Conservation (phyloP, 2,888 invertebrate genomes). For the Melitaea athalia region DNA sequence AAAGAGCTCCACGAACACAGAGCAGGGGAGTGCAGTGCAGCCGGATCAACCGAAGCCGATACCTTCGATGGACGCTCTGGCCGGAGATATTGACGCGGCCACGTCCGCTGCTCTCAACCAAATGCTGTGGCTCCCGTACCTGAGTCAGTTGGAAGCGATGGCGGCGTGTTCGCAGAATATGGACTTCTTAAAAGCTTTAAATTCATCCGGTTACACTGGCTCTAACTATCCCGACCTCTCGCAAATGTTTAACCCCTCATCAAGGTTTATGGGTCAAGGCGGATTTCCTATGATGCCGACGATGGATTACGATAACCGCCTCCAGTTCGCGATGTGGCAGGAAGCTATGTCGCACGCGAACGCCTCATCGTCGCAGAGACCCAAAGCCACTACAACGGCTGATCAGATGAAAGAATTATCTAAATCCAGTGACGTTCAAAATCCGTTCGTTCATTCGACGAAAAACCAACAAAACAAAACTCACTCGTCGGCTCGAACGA, state of each 20-base stretch:
- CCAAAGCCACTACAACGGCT: constrained; percentile 57
- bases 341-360: constrained; percentile 84
- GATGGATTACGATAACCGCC: constrained; percentile 79
- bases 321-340: constrained; percentile 87
- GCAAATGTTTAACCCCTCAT: constrained; percentile 73
- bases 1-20: constrained; percentile 51
- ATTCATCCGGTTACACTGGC: constrained; percentile 74
- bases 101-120: constrained; percentile 87
- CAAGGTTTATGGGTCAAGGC: constrained; percentile 69
- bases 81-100: constrained; percentile 86
- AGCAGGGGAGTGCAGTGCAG: constrained; percentile 50
- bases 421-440: constrained; percentile 69
- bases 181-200: constrained; percentile 83
- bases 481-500: constrained; percentile 75
- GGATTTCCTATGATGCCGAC: constrained; percentile 71
- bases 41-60: constrained; percentile 58
- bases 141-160: constrained; percentile 84
- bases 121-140: constrained; percentile 88
- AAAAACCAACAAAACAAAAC: constrained; percentile 67
- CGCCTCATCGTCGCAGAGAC: constrained; percentile 60
- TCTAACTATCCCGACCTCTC: constrained; percentile 76
- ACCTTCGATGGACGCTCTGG: constrained; percentile 72
- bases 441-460: constrained; percentile 72
- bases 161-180: constrained; percentile 81
- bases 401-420: constrained; percentile 66